phyloP scores from a whole-genome alignment of 2,888 invertebrate species.

The Mycogona germanica region DNA sequence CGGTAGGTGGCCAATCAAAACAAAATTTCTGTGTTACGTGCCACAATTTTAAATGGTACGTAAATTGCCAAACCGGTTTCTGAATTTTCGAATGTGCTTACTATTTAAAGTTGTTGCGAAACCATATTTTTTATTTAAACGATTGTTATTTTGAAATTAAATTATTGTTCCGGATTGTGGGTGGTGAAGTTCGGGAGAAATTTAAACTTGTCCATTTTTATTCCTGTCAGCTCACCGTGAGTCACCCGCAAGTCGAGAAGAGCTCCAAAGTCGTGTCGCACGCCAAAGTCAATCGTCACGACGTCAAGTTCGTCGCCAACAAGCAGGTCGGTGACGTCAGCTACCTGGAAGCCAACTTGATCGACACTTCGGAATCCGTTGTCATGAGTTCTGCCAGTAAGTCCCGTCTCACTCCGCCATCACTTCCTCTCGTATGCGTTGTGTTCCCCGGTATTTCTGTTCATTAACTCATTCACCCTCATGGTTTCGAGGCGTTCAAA shows the following conservation, averaged over 20 bases:
- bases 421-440: background rate
- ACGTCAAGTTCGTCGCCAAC: conserved; percentile 48
- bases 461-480: background rate
- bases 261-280: conserved; percentile 38
- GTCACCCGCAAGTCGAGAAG: conserved; percentile 55
- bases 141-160: background rate
- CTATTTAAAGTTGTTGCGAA: background rate
- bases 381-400: conserved; percentile 37
- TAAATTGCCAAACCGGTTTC: conserved; percentile 6
- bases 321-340: conserved; percentile 31
- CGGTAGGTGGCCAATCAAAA: no score
- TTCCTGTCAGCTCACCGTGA: conserved; percentile 55
- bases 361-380: conserved; percentile 35
- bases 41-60: background rate
- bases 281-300: conserved; percentile 48
- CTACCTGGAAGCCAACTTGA: conserved; percentile 31
- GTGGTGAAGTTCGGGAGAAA: no score
- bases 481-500: no score
- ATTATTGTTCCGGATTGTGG: no score
- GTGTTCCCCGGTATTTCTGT: background rate
- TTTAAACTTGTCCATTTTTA: conserved; percentile 1
- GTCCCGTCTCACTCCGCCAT: conserved; percentile 21
- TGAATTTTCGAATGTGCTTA: background rate
- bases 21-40: conserved; percentile 21
- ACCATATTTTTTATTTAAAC: background rate